Base-by-base conservation (phyloP, 2,888 invertebrate genomes). In the Galerucella nymphaeae region DNA sequence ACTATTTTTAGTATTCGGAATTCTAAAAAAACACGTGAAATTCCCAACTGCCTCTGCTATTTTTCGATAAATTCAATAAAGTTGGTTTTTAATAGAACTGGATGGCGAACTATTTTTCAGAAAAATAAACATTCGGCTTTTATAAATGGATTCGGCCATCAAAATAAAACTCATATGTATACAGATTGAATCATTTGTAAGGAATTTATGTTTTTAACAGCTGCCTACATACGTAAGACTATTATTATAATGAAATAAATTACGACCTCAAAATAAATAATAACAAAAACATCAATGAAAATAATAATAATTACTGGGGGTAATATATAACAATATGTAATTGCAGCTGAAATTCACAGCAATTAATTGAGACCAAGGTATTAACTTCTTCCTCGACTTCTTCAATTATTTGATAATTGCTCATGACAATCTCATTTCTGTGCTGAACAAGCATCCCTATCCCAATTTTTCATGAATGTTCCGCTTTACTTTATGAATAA, bases 1-100 rank as follows among this genome's bases (percentile, higher is more conserved):
- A 73, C 66, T 75, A 75, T 75, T 66, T 70, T 73, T 73, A 75
- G 73, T 57, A 65, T 59, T 38, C 20, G 66, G 71, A 67, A 65
- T 65, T 65, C 53, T 30, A 65, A 65, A 63, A 65, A 65, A 65
- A 65, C 65, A 41, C 65, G 50, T 53, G 65, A 65, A 65, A 53
- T 16, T 50, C 55, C 18, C 64, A 30, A 23, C 20, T 9, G 30
- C 30, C n/a, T 53, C 11, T 2, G 42, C 9, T 62, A 41, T 62
- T 18, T 62, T 62, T 62, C 61, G 6, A 62, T 30, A 30, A 57
- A 23, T 57, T 57, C 57, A 50, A 57, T 61, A 41, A 42, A 23
- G 38, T n/a, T 20, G 5, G 14, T 13, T 64, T 50, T 64, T 23
- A 64, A 65, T 65, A 65, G 65, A 65, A 45, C 16, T 8, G 14